phyloP scores from a whole-genome alignment of 2,797 vertebrate genomes.

The Mormyrops attenuatus region DNA sequence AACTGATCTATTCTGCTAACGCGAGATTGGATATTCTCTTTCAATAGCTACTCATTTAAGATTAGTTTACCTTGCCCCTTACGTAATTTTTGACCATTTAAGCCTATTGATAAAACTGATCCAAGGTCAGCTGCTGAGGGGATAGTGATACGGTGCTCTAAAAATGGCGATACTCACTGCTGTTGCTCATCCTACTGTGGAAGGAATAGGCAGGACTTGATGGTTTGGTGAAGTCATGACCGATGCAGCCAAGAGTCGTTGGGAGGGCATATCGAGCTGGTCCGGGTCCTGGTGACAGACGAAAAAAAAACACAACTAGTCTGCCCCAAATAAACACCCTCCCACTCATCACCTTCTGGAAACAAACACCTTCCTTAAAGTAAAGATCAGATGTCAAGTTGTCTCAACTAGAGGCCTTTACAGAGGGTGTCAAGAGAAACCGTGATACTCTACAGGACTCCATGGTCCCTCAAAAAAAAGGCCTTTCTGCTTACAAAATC shows the following conservation, averaged over 20 bases:
- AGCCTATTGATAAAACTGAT: neutral
- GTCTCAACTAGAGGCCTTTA: neutral
- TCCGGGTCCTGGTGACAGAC: constrained; percentile 62
- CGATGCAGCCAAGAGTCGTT: constrained; percentile 72
- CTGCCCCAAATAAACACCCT: neutral
- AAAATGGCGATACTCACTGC: constrained; percentile 48
- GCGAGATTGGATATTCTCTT: neutral
- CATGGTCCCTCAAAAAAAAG: neutral
- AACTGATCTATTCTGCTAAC: neutral
- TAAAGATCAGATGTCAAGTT: constrained; percentile 16
- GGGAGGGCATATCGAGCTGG: constrained; percentile 74
- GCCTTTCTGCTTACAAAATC: neutral
- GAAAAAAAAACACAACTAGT: neutral
- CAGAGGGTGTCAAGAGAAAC: neutral
- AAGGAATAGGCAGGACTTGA: constrained; percentile 75
- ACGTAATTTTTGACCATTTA: neutral
- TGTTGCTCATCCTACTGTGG: constrained; percentile 61
- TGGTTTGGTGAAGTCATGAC: constrained; percentile 77
- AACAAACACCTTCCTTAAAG: constrained; percentile 4
- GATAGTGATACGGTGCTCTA: neutral
- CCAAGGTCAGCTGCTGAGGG: neutral
- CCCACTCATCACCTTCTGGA: neutral
- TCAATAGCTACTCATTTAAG: neutral
- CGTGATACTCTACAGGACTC: neutral
- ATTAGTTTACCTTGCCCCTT: neutral